Base-by-base conservation (phyloP, 2,888 invertebrate genomes). In the Agrochola circellaris region DNA sequence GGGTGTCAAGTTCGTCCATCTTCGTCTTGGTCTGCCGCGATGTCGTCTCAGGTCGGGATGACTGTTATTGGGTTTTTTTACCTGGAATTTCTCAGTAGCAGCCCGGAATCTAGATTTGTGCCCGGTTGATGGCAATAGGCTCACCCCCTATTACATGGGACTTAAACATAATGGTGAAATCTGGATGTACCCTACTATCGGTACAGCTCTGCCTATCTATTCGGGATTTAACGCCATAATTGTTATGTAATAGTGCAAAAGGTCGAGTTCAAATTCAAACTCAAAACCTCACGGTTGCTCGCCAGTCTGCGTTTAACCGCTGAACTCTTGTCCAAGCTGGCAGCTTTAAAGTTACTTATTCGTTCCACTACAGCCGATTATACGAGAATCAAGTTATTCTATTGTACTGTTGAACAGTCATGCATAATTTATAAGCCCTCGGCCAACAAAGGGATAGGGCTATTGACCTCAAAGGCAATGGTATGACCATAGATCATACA, bases 341-440 rank as follows among this genome's bases (percentile, higher is more conserved):
- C n/a, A 34, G 13, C 8, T 38, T 72, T 4, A 51, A 30, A 72
- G 54, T 75, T 23, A 73, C 51, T 6, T 13, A 56, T 23, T 68
- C 45, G 45, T 38, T 69, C 20, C 58, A 42, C n/a, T 48, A 17
- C 9, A 38, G 6, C 6, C 34, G 17, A 38, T 48, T 20, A 15
- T 38, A 23, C 20, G 42, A 42, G 66, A 75, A 75, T 48, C 13
- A 76, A 76, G 30, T 56, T 30, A 58, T 75, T 82, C 30, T 23
- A 58, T 78, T 78, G 77, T 76, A 2, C 17, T 48, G 42, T 26
- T 34, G 9, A 7, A 42, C 34, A 42, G 58, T 58, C 30, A 65
- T 78, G n/a, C 42, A 83, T 78, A 65, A 78, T 77, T 51, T 34
- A 78, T 76, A 17, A 58, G 58, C n/a, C 45, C 26, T 62, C 56